phyloP scores from a whole-genome alignment of 2,113 vertebrate genomes.

The Toxotes jaculatrix region DNA sequence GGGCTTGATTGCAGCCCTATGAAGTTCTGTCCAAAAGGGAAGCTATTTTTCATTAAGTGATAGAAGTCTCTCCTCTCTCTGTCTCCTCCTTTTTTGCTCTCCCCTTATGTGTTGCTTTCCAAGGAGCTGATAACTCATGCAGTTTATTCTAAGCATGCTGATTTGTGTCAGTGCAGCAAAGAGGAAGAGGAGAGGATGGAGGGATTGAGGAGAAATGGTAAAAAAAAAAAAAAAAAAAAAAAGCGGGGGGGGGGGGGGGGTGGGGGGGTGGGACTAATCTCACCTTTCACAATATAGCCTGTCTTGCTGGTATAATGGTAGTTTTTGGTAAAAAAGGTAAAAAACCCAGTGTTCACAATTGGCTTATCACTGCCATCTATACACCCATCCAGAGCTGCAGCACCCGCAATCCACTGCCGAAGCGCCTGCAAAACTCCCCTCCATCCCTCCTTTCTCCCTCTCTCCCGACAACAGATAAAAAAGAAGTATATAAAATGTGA shows the following conservation, averaged over 20 bases:
- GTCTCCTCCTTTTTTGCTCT: conserved; percentile 51
- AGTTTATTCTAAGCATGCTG: conserved; percentile 99
- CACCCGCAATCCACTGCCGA: conserved; percentile 28
- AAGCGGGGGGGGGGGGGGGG: not conserved
- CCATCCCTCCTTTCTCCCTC: conserved; percentile 22
- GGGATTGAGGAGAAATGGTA: conserved; percentile 60
- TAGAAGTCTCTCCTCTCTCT: conserved; percentile 90
- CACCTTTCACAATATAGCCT: conserved; percentile 73
- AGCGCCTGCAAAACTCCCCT: conserved; percentile 27
- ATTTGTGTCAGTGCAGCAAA: conserved; percentile 93
- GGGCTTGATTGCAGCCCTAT: conserved; percentile 98
- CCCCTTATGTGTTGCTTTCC: conserved; percentile 92
- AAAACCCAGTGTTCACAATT: conserved; percentile 50
- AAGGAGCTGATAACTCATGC: conserved; percentile 99
- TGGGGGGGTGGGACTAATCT: conserved; percentile 66
- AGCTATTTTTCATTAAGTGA: conserved; percentile 99
- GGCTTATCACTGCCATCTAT: conserved; percentile 72
- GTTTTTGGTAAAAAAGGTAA: conserved; percentile 61
- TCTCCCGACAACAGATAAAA: conserved; percentile 68
- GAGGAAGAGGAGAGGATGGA: conserved; percentile 55
- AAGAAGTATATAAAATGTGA: conserved; percentile 78
- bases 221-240: not conserved
- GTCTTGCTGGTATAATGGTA: conserved; percentile 64
- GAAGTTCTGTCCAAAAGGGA: conserved; percentile 99
- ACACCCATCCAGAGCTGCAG: conserved; percentile 58